Evolutionary conservation across 2,797 vertebrate genomes (phyloP).

Genomic region (Karalla daura): DNA sequence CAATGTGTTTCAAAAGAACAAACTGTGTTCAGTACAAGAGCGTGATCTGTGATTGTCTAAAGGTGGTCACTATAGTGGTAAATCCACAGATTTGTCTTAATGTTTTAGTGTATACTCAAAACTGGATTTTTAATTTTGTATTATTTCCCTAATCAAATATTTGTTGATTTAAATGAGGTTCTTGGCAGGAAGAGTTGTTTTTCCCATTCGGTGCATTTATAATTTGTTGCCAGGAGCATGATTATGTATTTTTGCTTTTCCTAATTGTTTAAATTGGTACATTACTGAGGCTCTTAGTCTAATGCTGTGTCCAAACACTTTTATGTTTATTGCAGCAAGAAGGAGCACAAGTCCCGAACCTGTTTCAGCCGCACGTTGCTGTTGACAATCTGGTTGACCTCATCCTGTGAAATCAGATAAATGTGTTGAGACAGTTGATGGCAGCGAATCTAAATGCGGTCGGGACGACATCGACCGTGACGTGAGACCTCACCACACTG

Average conservation of each 20-base stretch:
- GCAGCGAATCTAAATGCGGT: slow-evolving; percentile 17
- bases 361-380: slow-evolving; percentile 95
- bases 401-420: slow-evolving; percentile 85
- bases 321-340: background rate
- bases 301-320: background rate
- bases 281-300: background rate
- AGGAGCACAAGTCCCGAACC: slow-evolving; percentile 78
- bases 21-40: background rate
- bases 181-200: background rate
- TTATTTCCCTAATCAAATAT: background rate
- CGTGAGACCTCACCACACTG: slow-evolving; percentile 87
- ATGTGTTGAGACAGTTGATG: slow-evolving; percentile 36
- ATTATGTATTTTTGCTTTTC: background rate
- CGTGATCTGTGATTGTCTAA: too few species aligned
- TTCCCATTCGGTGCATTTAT: background rate
- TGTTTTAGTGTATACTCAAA: background rate
- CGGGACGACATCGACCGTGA: background rate
- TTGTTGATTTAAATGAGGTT: background rate
- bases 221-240: background rate
- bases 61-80: too few species aligned
- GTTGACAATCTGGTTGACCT: slow-evolving; percentile 97
- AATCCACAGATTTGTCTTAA: too few species aligned
- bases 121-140: too few species aligned
- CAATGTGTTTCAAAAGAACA: background rate
- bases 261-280: background rate